phyloP scores from a whole-genome alignment of 2,113 vertebrate genomes.

The Oreochromis spilurus region DNA sequence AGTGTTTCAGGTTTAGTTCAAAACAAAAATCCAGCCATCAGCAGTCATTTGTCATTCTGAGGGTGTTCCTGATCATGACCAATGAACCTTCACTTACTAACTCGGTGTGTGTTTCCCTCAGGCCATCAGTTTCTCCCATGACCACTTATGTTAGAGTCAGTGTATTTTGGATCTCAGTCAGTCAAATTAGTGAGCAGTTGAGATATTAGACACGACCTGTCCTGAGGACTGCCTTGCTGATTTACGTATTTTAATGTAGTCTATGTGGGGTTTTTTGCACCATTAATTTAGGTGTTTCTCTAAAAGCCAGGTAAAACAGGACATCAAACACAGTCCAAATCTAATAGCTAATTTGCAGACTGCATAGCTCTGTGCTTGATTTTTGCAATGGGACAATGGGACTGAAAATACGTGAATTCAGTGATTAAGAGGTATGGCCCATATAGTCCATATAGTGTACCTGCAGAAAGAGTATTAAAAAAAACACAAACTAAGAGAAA shows the following conservation, averaged over 20 bases:
- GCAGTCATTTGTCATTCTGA: neutral
- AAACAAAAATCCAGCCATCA: neutral
- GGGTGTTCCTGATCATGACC: neutral
- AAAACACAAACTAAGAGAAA: neutral
- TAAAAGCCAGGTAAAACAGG: neutral
- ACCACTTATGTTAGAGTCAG: neutral
- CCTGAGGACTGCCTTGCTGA: neutral
- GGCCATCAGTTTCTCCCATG: neutral
- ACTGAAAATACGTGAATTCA: neutral
- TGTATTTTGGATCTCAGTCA: neutral
- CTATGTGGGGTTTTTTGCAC: neutral
- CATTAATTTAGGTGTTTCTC: neutral
- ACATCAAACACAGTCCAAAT: neutral
- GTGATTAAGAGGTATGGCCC: neutral
- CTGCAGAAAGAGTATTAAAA: neutral
- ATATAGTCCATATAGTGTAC: neutral
- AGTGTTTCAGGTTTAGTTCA: neutral
- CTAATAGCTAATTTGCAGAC: neutral
- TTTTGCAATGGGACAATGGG: neutral
- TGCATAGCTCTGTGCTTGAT: neutral
- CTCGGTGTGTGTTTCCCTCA: neutral
- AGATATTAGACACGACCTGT: neutral
- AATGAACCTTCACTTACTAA: neutral
- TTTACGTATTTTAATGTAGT: neutral
- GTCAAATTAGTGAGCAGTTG: neutral